These are phyloP conservation scores for Fopius arisanus DNA, from an alignment of 1,140 invertebrate genomes.

Conservation along the genomic window DNA sequence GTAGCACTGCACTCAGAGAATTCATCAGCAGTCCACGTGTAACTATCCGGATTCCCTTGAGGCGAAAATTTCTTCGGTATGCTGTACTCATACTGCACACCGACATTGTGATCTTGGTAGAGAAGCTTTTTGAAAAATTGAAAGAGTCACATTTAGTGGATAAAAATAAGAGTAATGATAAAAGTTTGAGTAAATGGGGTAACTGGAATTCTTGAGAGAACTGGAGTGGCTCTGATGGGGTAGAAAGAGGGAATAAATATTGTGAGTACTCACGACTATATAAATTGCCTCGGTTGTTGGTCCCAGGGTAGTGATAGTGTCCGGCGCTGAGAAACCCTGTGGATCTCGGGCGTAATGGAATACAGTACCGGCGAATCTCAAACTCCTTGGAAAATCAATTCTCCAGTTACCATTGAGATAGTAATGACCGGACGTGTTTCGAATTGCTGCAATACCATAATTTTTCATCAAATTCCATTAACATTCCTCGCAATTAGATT, in stretches of 20 bases:
- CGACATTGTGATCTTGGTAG: conserved; percentile 85
- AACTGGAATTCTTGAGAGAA: background rate
- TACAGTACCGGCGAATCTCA: conserved; percentile 81
- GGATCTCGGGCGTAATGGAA: conserved; percentile 89
- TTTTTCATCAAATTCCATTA: conserved; percentile 26
- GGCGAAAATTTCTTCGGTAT: conserved; percentile 77
- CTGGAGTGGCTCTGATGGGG: background rate
- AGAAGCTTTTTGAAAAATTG: conserved; percentile 71
- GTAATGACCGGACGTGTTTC: conserved; percentile 83
- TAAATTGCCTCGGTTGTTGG: conserved; percentile 88
- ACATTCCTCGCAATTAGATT: conserved; percentile 22
- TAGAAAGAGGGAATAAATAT: background rate
- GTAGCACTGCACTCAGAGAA: conserved; percentile 82
- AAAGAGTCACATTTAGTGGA: conserved; percentile 17
- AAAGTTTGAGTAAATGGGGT: background rate
- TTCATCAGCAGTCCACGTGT: conserved; percentile 81
- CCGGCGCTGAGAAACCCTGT: conserved; percentile 81
- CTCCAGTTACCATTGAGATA: conserved; percentile 94
- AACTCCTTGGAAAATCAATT: conserved; percentile 85
- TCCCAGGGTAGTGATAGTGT: conserved; percentile 82
- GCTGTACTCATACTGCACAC: conserved; percentile 91
- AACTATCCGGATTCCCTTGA: conserved; percentile 73
- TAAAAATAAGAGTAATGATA: background rate
- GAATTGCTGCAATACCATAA: conserved; percentile 70
- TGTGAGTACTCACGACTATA: conserved; percentile 75